Conservation (phyloP, 1,140 invertebrate species). For the Lucilia sericata region DNA sequence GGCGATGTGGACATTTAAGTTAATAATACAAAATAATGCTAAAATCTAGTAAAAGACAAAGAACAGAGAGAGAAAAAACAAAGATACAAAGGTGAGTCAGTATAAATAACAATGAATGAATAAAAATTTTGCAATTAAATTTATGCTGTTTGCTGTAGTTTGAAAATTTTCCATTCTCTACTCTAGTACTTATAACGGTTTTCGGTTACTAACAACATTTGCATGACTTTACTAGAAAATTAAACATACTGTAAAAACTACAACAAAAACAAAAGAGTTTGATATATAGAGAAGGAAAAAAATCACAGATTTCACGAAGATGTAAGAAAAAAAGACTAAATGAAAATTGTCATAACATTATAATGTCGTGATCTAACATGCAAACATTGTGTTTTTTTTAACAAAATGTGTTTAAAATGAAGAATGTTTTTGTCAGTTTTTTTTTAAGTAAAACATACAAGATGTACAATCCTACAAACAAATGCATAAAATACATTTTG, state of each 20-base stretch:
- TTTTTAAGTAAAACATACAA: too few relatives aligned
- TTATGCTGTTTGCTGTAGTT: not conserved
- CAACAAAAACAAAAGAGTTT: not conserved
- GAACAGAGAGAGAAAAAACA: not conserved
- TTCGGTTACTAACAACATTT: slow-evolving; percentile 28
- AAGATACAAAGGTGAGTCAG: not conserved
- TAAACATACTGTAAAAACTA: not conserved
- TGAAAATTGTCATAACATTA: slow-evolving; percentile 21
- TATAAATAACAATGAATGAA: slow-evolving; percentile 29
- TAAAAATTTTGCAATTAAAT: slow-evolving; percentile 31
- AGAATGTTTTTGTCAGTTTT: too few relatives aligned
- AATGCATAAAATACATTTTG: too few relatives aligned
- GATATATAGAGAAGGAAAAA: not conserved
- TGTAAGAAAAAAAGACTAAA: not conserved
- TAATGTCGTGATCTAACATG: slow-evolving; percentile 27
- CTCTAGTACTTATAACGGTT: slow-evolving; percentile 36
- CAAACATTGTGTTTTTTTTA: not conserved
- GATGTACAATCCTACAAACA: too few relatives aligned
- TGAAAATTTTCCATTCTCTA: not conserved
- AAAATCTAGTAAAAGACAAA: slow-evolving; percentile 53
- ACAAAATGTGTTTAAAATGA: too few relatives aligned
- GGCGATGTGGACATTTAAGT: slow-evolving; percentile 57
- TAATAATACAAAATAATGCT: slow-evolving; percentile 58
- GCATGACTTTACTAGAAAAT: slow-evolving; percentile 32
- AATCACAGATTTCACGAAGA: not conserved